Evolutionary conservation across 2,888 invertebrate species (phyloP), one percentile per base, ranked within the genome.

Genomic region (Heliconius ismenius): DNA sequence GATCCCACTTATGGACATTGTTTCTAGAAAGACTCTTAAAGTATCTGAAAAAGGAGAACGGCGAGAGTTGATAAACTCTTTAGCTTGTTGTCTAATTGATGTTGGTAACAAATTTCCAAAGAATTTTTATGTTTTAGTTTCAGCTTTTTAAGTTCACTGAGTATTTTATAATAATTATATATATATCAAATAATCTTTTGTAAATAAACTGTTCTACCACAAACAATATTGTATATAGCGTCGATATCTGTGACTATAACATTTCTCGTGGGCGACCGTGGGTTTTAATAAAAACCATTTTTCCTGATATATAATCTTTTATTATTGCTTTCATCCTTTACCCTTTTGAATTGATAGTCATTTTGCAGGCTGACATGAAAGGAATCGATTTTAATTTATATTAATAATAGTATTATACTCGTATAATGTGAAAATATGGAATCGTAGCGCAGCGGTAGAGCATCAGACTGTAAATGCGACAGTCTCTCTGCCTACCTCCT

Each of bases 241-340:
- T 89, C 84, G 83, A 85, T 89, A 90, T 89, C 88, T 90, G 91
- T 90, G 86, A 86, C 86, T 87, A 81, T 84, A 87, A 83, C 86
- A 85, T 82, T 81, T 83, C 81, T 87, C 87, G 87, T 84, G 87
- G 80, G 79, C 68, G 82, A 81, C 84, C 85, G 69, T 84, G 85
- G 90, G 89, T 90, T 92, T 91, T 88, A 92, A 88, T 91, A 92
- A 91, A 92, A 87, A 88, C 89, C 89, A 89, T 87, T 91, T 90
- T 91, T 90, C 90, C 87, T 87, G 88, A 86, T 83, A 21, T 2
- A 28, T 11, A 73, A 72, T 74, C 83, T 88, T 84, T 86, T 70
- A 85, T 86, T 86, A 43, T 43, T 67, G 26, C 26, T 24, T 63
- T 63, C 18, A 3, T 64, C 36, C 64, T 64, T n/a, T 62, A 24